Evolutionary conservation across 1,140 invertebrate species (phyloP).

Genomic region (Ceratina japonica): DNA sequence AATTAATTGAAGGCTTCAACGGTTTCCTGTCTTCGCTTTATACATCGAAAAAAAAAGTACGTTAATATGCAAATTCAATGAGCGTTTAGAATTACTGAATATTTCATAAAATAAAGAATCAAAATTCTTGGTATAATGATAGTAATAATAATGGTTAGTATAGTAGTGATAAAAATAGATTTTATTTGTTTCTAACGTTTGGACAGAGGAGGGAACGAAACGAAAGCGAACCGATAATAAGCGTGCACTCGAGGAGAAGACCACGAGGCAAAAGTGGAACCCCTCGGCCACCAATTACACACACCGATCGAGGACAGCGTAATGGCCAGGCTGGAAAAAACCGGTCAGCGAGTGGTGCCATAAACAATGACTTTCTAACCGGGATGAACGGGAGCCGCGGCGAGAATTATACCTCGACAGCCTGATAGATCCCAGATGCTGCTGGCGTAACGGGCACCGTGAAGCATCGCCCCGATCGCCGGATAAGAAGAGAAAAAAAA

Average conservation of each 20-base stretch:
- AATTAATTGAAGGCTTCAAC: neutral
- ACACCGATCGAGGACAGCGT: constrained; percentile 10
- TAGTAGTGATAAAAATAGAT: too few relatives aligned
- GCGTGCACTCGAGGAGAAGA: neutral
- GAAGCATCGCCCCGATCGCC: neutral
- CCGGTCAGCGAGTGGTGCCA: constrained; percentile 48
- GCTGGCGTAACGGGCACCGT: constrained; percentile 15
- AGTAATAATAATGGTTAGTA: too few relatives aligned
- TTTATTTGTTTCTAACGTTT: too few relatives aligned
- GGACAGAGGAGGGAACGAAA: too few relatives aligned
- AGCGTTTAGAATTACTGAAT: too few relatives aligned
- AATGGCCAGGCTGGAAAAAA: constrained; percentile 24
- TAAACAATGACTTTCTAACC: constrained; percentile 69
- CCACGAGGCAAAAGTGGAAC: neutral
- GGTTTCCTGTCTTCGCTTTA: too few relatives aligned
- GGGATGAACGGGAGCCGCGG: constrained; percentile 13
- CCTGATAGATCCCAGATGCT: constrained; percentile 14
- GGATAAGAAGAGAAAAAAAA: constrained; percentile 8
- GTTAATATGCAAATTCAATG: too few relatives aligned
- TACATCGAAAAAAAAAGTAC: too few relatives aligned
- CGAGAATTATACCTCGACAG: constrained; percentile 13
- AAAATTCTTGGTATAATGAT: too few relatives aligned
- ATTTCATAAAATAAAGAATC: too few relatives aligned
- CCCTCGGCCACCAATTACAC: constrained; percentile 15
- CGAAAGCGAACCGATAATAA: neutral